These are phyloP conservation scores for Triops cancriformis DNA, from an alignment of 1,140 invertebrate species.

Conservation along the genomic window DNA sequence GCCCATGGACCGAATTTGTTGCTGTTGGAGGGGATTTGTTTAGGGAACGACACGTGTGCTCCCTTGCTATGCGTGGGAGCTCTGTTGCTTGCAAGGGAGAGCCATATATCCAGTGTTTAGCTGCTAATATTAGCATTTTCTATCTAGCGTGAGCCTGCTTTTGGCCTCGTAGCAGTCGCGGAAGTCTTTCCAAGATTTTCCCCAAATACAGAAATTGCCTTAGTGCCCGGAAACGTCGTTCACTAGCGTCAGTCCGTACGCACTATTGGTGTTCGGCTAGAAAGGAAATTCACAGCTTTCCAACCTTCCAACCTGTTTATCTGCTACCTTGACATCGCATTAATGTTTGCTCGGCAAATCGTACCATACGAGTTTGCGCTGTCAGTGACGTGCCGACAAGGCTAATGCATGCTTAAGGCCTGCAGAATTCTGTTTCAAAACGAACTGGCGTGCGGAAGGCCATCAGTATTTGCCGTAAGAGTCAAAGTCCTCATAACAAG, in stretches of 20 bases:
- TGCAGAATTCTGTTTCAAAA: not conserved
- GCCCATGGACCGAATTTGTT: constrained; percentile 3
- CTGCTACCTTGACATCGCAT: not conserved
- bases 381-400: not conserved
- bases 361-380: not conserved
- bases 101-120: not conserved
- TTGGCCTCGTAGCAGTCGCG: not conserved
- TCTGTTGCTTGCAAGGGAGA: constrained; percentile 1
- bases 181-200: not conserved
- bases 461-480: not conserved
- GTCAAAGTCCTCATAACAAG: not conserved
- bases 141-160: not conserved
- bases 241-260: not conserved
- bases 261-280: not conserved
- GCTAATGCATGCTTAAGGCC: not conserved
- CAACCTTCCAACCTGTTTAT: not conserved
- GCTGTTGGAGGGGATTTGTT: constrained; percentile 4
- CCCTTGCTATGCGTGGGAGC: not conserved
- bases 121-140: constrained; percentile 6
- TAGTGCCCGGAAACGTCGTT: not conserved
- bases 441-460: not conserved
- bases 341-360: not conserved
- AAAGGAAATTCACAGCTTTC: not conserved
- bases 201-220: not conserved
- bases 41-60: constrained; percentile 5